phyloP scores from a whole-genome alignment of 2,113 vertebrate genomes.

The Suricata suricatta region DNA sequence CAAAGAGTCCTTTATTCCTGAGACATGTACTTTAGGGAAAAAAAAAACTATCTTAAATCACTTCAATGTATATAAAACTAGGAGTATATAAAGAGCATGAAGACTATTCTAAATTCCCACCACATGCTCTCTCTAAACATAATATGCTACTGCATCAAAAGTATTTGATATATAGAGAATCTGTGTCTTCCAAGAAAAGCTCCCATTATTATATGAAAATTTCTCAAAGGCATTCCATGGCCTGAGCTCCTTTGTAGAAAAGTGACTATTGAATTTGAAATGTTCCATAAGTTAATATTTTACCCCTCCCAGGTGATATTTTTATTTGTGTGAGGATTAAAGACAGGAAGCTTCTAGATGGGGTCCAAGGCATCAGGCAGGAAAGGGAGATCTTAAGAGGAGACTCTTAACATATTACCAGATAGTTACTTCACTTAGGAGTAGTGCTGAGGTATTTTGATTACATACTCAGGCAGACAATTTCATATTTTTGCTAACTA shows the following conservation, averaged over 20 bases:
- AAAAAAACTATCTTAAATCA: background rate
- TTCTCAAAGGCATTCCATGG: background rate
- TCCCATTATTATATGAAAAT: background rate
- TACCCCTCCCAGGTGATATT: background rate
- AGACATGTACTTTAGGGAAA: background rate
- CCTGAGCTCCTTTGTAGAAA: background rate
- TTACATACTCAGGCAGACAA: background rate
- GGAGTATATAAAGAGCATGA: background rate
- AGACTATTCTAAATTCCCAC: background rate
- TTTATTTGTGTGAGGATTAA: slow-evolving; percentile 31
- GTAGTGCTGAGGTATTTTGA: background rate
- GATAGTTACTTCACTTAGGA: background rate
- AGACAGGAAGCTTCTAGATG: background rate
- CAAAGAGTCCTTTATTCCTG: background rate
- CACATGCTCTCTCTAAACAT: background rate
- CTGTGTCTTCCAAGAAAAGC: background rate
- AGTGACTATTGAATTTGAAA: background rate
- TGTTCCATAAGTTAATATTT: slow-evolving; percentile 11
- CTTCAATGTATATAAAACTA: background rate
- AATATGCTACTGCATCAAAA: background rate
- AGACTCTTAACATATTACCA: slow-evolving; percentile 36
- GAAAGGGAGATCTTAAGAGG: slow-evolving; percentile 22
- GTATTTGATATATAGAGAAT: background rate
- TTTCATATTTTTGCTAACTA: slow-evolving; percentile 23
- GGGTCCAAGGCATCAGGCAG: background rate